Conservation (phyloP, 2,888 invertebrate genomes). For the Stramonita haemastoma region DNA sequence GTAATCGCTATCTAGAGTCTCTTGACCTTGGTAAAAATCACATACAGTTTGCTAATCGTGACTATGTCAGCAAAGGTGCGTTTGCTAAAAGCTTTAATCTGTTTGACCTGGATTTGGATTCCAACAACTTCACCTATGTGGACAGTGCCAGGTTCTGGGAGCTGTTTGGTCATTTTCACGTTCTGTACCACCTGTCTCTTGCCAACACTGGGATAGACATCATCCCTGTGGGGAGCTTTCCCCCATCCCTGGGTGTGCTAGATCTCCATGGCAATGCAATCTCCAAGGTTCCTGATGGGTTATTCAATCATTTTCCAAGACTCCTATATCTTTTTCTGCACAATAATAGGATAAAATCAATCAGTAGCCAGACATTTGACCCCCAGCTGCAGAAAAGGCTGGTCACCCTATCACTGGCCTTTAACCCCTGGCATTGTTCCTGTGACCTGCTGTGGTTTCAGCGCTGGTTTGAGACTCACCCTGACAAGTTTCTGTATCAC, state of each 20-base stretch:
- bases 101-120: neutral
- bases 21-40: neutral
- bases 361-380: neutral
- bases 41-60: neutral
- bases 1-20: neutral
- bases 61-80: neutral
- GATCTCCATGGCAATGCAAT: neutral
- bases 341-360: neutral
- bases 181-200: neutral
- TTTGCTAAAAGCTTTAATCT: neutral
- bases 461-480: neutral
- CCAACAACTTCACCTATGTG: neutral
- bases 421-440: neutral
- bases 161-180: neutral
- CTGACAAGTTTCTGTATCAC: neutral
- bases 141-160: neutral
- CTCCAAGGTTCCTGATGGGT: neutral
- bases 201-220: neutral
- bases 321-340: neutral
- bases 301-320: neutral
- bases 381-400: neutral
- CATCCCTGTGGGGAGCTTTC: neutral
- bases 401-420: neutral
- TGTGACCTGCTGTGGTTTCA: neutral
- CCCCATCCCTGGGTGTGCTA: neutral